Percentiles rank a stretch among this genome's conserved stretches.
Conservation (phyloP, 2,888 invertebrate species). For the Altica lythri region DNA sequence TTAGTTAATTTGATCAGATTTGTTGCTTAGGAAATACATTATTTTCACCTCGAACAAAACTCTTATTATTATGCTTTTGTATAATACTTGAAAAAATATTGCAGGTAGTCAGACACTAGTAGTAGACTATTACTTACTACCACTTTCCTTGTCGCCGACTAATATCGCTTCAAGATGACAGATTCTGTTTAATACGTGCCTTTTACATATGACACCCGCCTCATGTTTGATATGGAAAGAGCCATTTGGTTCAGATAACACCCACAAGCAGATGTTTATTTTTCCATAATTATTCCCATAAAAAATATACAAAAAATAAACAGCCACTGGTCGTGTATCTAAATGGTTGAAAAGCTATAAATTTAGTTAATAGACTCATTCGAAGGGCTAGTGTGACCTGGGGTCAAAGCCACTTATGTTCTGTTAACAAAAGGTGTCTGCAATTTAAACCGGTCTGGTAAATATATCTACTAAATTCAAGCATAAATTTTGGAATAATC, state of each 20-base stretch:
- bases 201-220: conserved; percentile 50
- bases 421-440: conserved; percentile 13
- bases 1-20: too few relatives aligned
- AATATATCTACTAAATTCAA: too few relatives aligned
- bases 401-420: conserved; percentile 53
- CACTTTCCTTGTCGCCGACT: conserved; percentile 19
- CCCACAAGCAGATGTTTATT: conserved; percentile 52
- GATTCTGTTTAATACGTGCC: conserved; percentile 47
- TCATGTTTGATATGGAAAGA: conserved; percentile 44
- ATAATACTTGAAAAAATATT: too few relatives aligned
- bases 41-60: too few relatives aligned
- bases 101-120: too few relatives aligned
- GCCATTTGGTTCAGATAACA: conserved; percentile 49
- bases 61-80: too few relatives aligned
- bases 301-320: conserved; percentile 40
- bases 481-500: too few relatives aligned
- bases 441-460: conserved; percentile 4
- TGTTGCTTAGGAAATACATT: too few relatives aligned
- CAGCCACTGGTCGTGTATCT: conserved; percentile 21
- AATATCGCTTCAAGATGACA: conserved; percentile 44
- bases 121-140: too few relatives aligned
- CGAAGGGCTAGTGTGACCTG: conserved; percentile 47
- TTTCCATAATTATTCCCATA: conserved; percentile 50
- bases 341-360: conserved; percentile 6
- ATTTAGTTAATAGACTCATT: conserved; percentile 26